phyloP scores from a whole-genome alignment of 2,888 invertebrate genomes.

The Chalcis sispes region DNA sequence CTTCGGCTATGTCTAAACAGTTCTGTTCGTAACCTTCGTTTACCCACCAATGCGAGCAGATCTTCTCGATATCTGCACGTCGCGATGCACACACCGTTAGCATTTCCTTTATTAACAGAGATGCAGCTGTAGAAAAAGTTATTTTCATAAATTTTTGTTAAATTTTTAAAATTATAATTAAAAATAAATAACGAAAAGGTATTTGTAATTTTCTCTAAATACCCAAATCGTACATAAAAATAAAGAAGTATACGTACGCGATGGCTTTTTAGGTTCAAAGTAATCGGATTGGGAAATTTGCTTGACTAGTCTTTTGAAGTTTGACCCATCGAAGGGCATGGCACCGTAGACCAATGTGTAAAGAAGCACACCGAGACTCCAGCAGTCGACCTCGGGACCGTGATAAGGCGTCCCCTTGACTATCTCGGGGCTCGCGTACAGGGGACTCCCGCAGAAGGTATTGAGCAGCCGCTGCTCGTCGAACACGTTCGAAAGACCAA shows the following conservation, averaged over 20 bases:
- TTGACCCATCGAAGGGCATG: slow-evolving; percentile 99
- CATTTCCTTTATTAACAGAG: slow-evolving; percentile 95
- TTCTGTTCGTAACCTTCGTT: slow-evolving; percentile 89
- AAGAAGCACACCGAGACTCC: slow-evolving; percentile 97
- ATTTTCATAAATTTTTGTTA: background rate
- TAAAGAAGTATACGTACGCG: slow-evolving; percentile 81
- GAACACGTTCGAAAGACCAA: slow-evolving; percentile 98
- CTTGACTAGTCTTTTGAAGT: slow-evolving; percentile 96
- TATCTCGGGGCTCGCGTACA: slow-evolving; percentile 98
- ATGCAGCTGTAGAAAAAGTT: slow-evolving; percentile 84
- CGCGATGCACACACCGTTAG: slow-evolving; percentile 93
- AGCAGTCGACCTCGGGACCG: slow-evolving; percentile 96
- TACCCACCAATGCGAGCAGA: slow-evolving; percentile 98
- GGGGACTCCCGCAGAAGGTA: slow-evolving; percentile 97
- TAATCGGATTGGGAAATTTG: slow-evolving; percentile 99
- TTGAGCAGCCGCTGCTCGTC: slow-evolving; percentile 89
- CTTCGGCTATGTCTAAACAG: slow-evolving; percentile 91
- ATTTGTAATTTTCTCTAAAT: background rate
- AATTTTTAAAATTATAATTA: background rate
- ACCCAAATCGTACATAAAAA: background rate
- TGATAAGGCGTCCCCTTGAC: slow-evolving; percentile 97
- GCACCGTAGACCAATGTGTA: slow-evolving; percentile 99
- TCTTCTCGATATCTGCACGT: slow-evolving; percentile 94
- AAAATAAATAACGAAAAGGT: too few relatives aligned
- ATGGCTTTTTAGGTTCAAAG: slow-evolving; percentile 95